These are phyloP conservation scores for Cynopterus brachyotis DNA, from an alignment of 2,113 vertebrate genomes.

Conservation along the genomic window DNA sequence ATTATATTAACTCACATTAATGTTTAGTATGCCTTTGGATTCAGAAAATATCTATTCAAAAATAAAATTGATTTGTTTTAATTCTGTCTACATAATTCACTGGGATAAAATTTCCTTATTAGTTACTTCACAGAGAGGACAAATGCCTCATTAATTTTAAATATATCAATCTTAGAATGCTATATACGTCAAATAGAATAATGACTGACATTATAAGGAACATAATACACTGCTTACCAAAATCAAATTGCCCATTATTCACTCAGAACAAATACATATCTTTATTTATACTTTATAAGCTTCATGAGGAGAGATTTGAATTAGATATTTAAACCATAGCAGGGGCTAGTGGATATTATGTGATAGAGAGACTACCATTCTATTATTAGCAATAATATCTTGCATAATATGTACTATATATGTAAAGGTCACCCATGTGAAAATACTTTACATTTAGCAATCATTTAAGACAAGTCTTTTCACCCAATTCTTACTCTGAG, in stretches of 20 bases:
- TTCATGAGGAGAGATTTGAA: constrained; percentile 51
- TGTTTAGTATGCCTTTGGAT: constrained; percentile 37
- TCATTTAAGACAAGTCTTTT: neutral
- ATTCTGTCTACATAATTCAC: constrained; percentile 74
- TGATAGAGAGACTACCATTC: neutral
- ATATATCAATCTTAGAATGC: constrained; percentile 75
- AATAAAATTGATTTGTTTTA: constrained; percentile 76
- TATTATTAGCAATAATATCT: neutral
- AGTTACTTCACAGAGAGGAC: constrained; percentile 74
- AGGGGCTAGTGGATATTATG: neutral
- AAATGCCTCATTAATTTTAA: constrained; percentile 83
- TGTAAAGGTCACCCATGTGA: neutral
- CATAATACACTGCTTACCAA: constrained; percentile 72
- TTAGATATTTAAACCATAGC: neutral
- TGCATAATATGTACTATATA: neutral
- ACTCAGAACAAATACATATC: constrained; percentile 61
- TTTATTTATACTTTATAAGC: constrained; percentile 54
- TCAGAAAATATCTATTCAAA: constrained; percentile 66
- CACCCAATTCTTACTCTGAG: neutral
- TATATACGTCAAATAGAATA: constrained; percentile 77
- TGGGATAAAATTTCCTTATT: constrained; percentile 59
- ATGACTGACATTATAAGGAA: constrained; percentile 79
- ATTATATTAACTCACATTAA: constrained; percentile 42
- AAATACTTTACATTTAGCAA: neutral
- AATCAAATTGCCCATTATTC: constrained; percentile 72